Evolutionary conservation across 2,113 vertebrate genomes (phyloP).

Genomic region (Alosa alosa): DNA sequence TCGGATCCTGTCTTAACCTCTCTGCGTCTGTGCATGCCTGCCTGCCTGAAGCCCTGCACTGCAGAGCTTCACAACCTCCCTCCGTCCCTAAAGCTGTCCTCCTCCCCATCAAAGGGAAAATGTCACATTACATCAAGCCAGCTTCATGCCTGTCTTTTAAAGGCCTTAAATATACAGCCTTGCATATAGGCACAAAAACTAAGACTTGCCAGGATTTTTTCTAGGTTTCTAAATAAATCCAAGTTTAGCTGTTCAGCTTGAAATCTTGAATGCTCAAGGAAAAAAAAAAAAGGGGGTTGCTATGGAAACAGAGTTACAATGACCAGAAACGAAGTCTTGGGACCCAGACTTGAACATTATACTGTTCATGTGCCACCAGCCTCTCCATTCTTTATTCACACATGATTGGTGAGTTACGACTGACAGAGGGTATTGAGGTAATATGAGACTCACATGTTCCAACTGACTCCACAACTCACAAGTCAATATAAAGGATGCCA

Average conservation of each 20-base stretch:
- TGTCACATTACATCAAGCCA: constrained; percentile 13
- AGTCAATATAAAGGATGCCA: neutral
- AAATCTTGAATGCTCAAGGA: constrained; percentile 71
- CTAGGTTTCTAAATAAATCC: constrained; percentile 48
- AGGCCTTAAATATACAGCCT: neutral
- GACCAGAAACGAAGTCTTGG: constrained; percentile 73
- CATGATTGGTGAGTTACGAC: constrained; percentile 59
- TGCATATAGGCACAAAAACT: neutral
- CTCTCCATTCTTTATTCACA: constrained; percentile 66
- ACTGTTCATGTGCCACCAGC: constrained; percentile 51
- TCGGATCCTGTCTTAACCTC: neutral
- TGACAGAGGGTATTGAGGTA: neutral
- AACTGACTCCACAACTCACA: neutral
- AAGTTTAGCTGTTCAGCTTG: constrained; percentile 73
- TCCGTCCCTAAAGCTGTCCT: constrained; percentile 5
- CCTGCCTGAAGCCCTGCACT: neutral
- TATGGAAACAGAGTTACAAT: constrained; percentile 79
- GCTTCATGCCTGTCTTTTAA: constrained; percentile 10
- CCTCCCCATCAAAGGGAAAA: constrained; percentile 7
- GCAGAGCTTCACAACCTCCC: neutral
- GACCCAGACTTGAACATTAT: constrained; percentile 68
- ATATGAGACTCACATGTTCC: neutral
- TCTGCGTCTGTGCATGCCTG: neutral
- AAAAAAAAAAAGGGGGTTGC: constrained; percentile 58
- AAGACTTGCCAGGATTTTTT: constrained; percentile 12